Percentiles rank a stretch among this genome's conserved stretches.
Evolutionary conservation across 2,888 invertebrate genomes (phyloP).

Genomic region (Macrophya alboannulata): DNA sequence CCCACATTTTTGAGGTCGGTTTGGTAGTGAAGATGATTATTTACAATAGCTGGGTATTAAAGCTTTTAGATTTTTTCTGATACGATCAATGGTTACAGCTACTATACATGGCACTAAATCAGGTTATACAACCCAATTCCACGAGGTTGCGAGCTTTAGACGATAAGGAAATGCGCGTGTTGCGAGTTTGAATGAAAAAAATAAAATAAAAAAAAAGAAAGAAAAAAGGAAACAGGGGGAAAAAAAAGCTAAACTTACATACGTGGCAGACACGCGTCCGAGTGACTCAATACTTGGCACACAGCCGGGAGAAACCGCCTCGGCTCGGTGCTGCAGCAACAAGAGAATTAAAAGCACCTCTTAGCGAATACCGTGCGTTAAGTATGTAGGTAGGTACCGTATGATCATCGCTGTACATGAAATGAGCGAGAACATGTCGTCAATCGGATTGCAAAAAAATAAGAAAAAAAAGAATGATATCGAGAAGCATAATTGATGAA

Average conservation of each 20-base stretch:
- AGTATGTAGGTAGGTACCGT: too few relatives aligned
- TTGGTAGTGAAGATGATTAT: not conserved
- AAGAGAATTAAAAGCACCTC: slow-evolving; percentile 3
- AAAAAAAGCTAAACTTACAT: slow-evolving; percentile 43
- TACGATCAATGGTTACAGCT: too few relatives aligned
- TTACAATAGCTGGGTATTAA: not conserved
- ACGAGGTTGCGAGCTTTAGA: not conserved
- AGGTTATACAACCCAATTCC: slow-evolving; percentile 59
- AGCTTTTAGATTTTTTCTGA: not conserved
- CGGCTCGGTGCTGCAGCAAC: slow-evolving; percentile 49
- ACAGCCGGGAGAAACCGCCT: slow-evolving; percentile 66
- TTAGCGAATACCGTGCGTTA: not conserved
- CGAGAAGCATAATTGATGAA: too few relatives aligned
- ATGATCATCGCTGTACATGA: slow-evolving; percentile 46
- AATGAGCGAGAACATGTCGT: slow-evolving; percentile 8
- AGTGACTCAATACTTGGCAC: slow-evolving; percentile 75
- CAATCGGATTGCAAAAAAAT: not conserved
- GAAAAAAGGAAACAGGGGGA: slow-evolving; percentile 1
- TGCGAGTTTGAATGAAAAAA: slow-evolving; percentile 12
- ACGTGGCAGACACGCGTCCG: slow-evolving; percentile 50
- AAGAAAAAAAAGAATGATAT: too few relatives aligned
- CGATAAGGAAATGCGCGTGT: slow-evolving; percentile 32
- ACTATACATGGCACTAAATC: not conserved
- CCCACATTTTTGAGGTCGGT: not conserved
- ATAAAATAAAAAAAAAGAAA: slow-evolving; percentile 39